Evolutionary conservation across 2,888 invertebrate species (phyloP), one percentile per base, ranked within the genome.

Genomic region (Rhogogaster chlorosoma): DNA sequence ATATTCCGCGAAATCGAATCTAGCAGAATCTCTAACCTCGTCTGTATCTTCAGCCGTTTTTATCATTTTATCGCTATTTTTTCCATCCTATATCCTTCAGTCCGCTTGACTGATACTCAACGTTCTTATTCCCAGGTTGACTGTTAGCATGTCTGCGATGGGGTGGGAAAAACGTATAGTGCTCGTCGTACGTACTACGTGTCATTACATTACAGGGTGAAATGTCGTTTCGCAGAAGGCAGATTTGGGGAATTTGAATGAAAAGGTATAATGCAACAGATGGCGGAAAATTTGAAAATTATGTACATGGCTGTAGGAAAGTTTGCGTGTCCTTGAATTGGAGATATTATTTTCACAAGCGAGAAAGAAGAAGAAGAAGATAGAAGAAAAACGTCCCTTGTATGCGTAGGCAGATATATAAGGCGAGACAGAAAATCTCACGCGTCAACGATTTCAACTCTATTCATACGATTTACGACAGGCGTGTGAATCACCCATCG

Each of bases 231-330:
- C 36, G 9, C 5, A 70, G 18, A 36, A n/a, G 18, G 18, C 9
- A 26, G 38, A 12, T 42, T 42, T 22, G 6, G 6, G 42, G 42
- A 73, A 73, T 73, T n/a, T 73, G 1, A 42, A 42, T 73, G 42
- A 22, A n/a, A 42, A n/a, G 42, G 9, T 42, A 42, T 42, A 36
- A n/a, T 22, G 10, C 42, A 73, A 73, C 73, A 42, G 73, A 73
- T 38, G 73, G 73, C 10, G 42, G 73, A 73, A 42, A 73, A 73
- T 73, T 73, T 22, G 73, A 73, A 73, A 73, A 73, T 70, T 38
- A 73, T 73, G 26, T 15, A 67, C 26, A 61, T 26, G 42, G 38
- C 4, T 15, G 45, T 73, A n/a, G 73, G 42, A 70, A 73, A 38
- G 42, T 73, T 73, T 10, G n/a, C n/a, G 12, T 73, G n/a, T 42